Evolutionary conservation across 1,140 invertebrate genomes (phyloP).

Genomic region (Centruroides sculpturatus): DNA sequence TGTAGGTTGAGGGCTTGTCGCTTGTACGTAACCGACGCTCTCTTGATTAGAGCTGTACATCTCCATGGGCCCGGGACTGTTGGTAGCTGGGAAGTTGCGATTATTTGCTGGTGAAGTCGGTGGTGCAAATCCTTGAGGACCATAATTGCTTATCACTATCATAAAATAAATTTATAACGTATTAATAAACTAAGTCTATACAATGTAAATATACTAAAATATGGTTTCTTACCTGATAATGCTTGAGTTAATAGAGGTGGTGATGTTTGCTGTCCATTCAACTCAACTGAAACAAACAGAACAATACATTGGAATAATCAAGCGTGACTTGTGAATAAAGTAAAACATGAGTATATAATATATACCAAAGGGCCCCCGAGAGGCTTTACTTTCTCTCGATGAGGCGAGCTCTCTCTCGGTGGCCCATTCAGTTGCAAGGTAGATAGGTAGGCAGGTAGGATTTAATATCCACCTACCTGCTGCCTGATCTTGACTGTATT

Average conservation of each 20-base stretch:
- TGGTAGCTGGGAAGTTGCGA: slow-evolving; percentile 65
- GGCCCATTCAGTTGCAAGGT: too few relatives aligned
- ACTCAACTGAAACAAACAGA: slow-evolving; percentile 51
- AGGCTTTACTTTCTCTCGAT: too few relatives aligned
- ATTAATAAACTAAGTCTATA: too few relatives aligned
- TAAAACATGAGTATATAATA: too few relatives aligned
- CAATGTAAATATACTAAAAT: too few relatives aligned
- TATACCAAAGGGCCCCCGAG: too few relatives aligned
- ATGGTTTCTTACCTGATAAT: slow-evolving; percentile 60
- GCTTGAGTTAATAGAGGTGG: slow-evolving; percentile 74
- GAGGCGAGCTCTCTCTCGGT: too few relatives aligned
- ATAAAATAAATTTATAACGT: background rate
- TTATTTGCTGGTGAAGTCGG: slow-evolving; percentile 52
- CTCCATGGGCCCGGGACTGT: slow-evolving; percentile 61
- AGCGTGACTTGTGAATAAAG: too few relatives aligned
- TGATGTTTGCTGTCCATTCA: slow-evolving; percentile 83
- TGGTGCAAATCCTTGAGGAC: slow-evolving; percentile 51
- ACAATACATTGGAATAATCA: too few relatives aligned
- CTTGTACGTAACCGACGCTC: slow-evolving; percentile 78
- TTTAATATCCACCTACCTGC: too few relatives aligned
- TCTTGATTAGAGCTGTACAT: slow-evolving; percentile 69
- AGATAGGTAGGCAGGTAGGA: too few relatives aligned
- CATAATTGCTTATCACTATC: slow-evolving; percentile 86
- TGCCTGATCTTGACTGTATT: too few relatives aligned
- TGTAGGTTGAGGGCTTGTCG: slow-evolving; percentile 76